Percentiles rank a stretch among this genome's conserved stretches.
These are phyloP conservation scores for Adoxophyes honmai DNA, from an alignment of 1,140 invertebrate genomes.

Conservation along the genomic window DNA sequence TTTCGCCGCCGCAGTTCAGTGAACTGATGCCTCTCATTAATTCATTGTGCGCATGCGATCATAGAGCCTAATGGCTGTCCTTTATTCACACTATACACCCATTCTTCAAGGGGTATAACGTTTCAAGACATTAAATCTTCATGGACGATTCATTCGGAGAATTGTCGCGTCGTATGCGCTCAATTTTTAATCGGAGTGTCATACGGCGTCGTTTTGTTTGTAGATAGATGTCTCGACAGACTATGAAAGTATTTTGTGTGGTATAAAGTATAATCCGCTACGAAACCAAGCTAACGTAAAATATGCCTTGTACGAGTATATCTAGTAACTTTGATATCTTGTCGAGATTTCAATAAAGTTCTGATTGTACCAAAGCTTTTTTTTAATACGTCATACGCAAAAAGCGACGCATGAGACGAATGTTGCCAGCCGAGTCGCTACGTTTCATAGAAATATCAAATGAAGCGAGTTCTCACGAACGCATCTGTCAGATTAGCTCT, in stretches of 20 bases:
- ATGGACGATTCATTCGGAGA: slow-evolving; percentile 53
- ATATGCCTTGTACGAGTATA: too few relatives aligned
- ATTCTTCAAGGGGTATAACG: slow-evolving; percentile 40
- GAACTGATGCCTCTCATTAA: slow-evolving; percentile 27
- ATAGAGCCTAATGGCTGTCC: slow-evolving; percentile 40
- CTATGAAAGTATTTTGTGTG: too few relatives aligned
- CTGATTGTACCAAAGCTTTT: too few relatives aligned
- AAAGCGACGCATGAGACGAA: slow-evolving; percentile 23
- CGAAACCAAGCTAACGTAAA: too few relatives aligned
- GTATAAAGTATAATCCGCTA: too few relatives aligned
- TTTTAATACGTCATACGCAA: too few relatives aligned
- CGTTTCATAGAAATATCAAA: slow-evolving; percentile 36
- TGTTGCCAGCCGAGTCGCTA: too few relatives aligned
- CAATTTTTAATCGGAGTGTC: slow-evolving; percentile 6
- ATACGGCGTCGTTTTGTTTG: neutral
- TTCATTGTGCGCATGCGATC: slow-evolving; percentile 26
- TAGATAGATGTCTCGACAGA: too few relatives aligned
- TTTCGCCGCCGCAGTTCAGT: neutral
- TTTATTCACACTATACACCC: slow-evolving; percentile 40
- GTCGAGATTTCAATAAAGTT: too few relatives aligned
- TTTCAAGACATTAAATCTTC: slow-evolving; percentile 50
- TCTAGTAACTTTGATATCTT: too few relatives aligned
- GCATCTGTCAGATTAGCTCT: slow-evolving; percentile 56
- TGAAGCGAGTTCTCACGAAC: slow-evolving; percentile 43
- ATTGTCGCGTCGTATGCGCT: slow-evolving; percentile 25